Conservation (phyloP, 2,113 vertebrate genomes). For the Etheostoma cragini region DNA sequence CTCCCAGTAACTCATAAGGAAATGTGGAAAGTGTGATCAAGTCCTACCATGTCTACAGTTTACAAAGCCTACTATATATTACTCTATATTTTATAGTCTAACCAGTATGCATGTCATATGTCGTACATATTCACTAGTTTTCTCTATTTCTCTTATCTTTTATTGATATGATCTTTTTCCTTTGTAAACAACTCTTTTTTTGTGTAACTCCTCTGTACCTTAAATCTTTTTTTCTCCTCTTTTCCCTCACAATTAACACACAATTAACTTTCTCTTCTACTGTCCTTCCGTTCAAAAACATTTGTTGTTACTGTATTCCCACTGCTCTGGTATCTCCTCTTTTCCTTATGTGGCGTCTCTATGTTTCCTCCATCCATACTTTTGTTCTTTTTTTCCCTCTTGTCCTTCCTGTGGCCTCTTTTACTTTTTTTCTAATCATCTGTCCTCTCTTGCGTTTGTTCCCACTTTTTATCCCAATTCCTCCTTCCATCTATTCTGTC, state of each 20-base stretch:
- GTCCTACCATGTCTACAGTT: conserved; percentile 20
- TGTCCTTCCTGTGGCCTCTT: neutral
- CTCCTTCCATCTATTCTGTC: conserved; percentile 12
- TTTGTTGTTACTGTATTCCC: neutral
- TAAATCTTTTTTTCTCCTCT: conserved; percentile 11
- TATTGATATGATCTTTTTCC: conserved; percentile 19
- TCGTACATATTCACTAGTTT: conserved; percentile 60
- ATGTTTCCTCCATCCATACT: conserved; percentile 2
- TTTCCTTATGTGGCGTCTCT: neutral
- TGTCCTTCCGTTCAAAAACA: neutral
- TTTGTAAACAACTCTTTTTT: conserved; percentile 10
- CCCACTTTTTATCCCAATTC: neutral
- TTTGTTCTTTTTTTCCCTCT: neutral
- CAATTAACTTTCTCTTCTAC: neutral
- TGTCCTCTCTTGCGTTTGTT: neutral
- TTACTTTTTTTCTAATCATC: neutral
- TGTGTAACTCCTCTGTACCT: conserved; percentile 19
- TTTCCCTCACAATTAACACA: conserved; percentile 14
- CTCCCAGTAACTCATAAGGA: conserved; percentile 18
- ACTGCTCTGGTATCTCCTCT: neutral
- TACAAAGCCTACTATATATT: conserved; percentile 25
- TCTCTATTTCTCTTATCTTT: conserved; percentile 48
- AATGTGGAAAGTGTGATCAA: conserved; percentile 1
- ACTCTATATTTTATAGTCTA: conserved; percentile 39
- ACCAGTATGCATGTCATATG: conserved; percentile 57